phyloP scores from a whole-genome alignment of 2,888 invertebrate species.

The Pseudococcus longispinus region DNA sequence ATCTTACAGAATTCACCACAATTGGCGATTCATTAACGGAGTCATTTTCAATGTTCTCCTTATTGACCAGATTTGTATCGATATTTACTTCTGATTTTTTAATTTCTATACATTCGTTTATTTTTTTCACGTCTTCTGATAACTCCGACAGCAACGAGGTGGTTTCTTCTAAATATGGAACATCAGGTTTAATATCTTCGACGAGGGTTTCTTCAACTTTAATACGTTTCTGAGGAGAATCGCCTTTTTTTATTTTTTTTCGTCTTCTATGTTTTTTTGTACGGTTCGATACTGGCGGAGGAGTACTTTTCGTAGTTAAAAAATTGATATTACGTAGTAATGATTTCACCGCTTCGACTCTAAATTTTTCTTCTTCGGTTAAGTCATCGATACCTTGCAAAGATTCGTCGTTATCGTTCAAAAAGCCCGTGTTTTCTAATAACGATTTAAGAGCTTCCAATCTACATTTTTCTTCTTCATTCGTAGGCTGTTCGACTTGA shows the following conservation, averaged over 20 bases:
- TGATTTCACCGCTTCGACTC: not conserved
- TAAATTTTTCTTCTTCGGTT: not conserved
- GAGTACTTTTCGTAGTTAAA: not conserved
- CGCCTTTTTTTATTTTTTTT: not conserved
- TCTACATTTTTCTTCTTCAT: slow-evolving; percentile 49
- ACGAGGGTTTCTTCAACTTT: not conserved
- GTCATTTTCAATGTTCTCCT: not conserved
- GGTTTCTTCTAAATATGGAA: not conserved
- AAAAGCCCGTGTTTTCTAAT: slow-evolving; percentile 12
- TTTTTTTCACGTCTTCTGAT: not conserved
- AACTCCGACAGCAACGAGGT: not conserved
- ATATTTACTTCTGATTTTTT: not conserved
- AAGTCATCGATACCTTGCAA: not conserved
- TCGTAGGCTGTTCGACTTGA: not conserved
- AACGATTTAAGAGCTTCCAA: slow-evolving; percentile 51
- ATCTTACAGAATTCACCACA: slow-evolving; percentile 8
- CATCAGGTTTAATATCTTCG: not conserved
- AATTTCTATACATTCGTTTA: not conserved
- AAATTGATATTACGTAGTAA: not conserved
- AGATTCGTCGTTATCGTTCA: not conserved
- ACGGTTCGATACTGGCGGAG: not conserved
- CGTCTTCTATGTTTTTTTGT: not conserved
- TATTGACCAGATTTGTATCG: not conserved
- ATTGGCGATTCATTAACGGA: no score
- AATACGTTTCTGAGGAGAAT: not conserved